These are phyloP conservation scores for Aplidium turbinatum DNA, from an alignment of 23 tunicate genomes.

Conservation along the genomic window DNA sequence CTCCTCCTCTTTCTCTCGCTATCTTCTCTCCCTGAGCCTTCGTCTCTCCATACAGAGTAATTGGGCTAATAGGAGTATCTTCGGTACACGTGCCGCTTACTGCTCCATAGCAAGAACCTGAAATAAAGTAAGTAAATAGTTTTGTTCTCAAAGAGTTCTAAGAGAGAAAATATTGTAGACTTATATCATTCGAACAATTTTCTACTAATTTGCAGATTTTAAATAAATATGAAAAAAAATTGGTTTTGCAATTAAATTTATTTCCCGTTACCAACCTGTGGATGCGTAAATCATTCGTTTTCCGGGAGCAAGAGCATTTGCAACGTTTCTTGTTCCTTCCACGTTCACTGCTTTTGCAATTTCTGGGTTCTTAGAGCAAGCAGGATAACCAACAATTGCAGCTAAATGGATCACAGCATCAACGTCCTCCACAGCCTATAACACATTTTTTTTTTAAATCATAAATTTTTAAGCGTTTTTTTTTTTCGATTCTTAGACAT, in stretches of 20 bases:
- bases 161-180: background rate
- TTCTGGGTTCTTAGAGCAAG: slow-evolving; percentile 92
- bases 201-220: background rate
- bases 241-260: too few species aligned
- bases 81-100: slow-evolving; percentile 91
- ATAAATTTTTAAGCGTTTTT: too few species aligned
- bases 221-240: background rate
- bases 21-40: slow-evolving; percentile 91
- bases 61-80: slow-evolving; percentile 96
- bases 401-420: slow-evolving; percentile 98
- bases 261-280: slow-evolving; percentile 50
- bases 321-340: slow-evolving; percentile 74
- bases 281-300: slow-evolving; percentile 94
- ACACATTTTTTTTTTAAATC: too few species aligned
- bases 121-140: background rate
- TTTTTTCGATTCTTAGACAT: too few species aligned
- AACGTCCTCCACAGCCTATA: slow-evolving; percentile 53
- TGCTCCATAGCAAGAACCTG: slow-evolving; percentile 92
- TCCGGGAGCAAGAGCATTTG: slow-evolving; percentile 35
- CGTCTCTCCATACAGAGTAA: slow-evolving; percentile 94
- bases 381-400: slow-evolving; percentile 98
- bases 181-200: background rate
- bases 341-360: slow-evolving; percentile 75
- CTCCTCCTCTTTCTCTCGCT: slow-evolving; percentile 73
- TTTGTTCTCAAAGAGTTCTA: background rate